Conservation (phyloP, 2,113 vertebrate species). For the Phainopepla nitens region DNA sequence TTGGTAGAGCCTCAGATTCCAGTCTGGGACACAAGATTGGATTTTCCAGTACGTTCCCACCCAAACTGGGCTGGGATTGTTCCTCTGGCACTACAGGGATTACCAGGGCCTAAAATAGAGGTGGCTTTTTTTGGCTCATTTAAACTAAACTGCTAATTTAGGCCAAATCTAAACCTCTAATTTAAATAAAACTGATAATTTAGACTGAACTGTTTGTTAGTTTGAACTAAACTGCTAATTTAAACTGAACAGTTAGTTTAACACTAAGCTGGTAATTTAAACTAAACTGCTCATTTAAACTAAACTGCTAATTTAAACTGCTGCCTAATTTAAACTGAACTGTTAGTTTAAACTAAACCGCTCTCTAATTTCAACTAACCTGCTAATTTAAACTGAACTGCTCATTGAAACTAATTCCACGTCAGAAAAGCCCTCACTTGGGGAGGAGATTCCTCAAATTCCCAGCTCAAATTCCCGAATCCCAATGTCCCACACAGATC, state of each 20-base stretch:
- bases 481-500: not conserved
- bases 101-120: not conserved
- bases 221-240: not conserved
- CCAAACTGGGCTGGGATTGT: not conserved
- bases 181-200: not conserved
- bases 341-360: rapidly evolving
- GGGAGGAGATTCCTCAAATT: not conserved
- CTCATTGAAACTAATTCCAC: not conserved
- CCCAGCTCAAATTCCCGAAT: not conserved
- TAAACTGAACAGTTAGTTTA: not conserved
- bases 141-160: not conserved
- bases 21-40: not conserved
- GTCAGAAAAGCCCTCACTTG: not conserved
- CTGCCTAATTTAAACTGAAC: not conserved
- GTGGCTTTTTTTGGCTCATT: not conserved
- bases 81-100: not conserved
- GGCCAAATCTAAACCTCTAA: not conserved
- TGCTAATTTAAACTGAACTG: not conserved
- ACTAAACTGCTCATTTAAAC: not conserved
- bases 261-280: not conserved
- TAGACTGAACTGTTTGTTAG: not conserved
- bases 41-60: not conserved
- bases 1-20: not conserved
- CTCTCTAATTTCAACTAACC: not conserved
- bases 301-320: not conserved